Conservation (phyloP, 2,797 vertebrate genomes). For the Leptatherina wallacei region DNA sequence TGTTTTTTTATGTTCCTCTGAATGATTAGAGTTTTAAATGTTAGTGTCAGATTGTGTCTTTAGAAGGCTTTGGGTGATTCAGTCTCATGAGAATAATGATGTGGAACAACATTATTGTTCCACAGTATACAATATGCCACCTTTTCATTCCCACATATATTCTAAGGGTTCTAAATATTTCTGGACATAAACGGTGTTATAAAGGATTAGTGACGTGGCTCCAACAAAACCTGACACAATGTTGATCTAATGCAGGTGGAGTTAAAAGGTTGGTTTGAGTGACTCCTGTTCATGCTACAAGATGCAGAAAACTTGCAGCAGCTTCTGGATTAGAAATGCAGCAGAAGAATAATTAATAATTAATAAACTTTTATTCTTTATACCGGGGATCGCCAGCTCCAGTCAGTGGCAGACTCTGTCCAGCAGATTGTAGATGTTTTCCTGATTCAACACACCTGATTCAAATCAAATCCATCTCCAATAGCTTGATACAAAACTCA, state of each 20-base stretch:
- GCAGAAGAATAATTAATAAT: not conserved
- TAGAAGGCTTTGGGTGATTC: not conserved
- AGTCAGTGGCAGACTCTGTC: not conserved
- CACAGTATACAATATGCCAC: not conserved
- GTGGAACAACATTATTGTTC: not conserved
- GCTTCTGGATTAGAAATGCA: no score
- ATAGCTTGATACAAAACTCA: not conserved
- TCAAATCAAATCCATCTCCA: not conserved
- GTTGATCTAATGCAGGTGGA: not conserved
- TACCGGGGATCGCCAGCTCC: not conserved
- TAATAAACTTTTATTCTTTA: not conserved
- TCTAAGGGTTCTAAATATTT: not conserved
- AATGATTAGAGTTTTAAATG: constrained; percentile 29
- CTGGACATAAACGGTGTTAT: not conserved
- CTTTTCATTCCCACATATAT: not conserved
- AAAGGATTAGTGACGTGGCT: not conserved
- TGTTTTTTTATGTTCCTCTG: constrained; percentile 21
- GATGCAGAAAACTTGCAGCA: not conserved
- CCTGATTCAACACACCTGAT: not conserved
- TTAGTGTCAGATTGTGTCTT: not conserved
- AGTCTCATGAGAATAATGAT: constrained; percentile 8
- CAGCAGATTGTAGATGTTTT: not conserved
- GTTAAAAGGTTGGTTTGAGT: not conserved
- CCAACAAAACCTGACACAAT: not conserved
- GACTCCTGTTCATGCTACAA: not conserved